Evolutionary conservation across 2,113 vertebrate species (phyloP), one percentile per base, ranked within the genome.

Genomic region (Chaenogobius annularis): DNA sequence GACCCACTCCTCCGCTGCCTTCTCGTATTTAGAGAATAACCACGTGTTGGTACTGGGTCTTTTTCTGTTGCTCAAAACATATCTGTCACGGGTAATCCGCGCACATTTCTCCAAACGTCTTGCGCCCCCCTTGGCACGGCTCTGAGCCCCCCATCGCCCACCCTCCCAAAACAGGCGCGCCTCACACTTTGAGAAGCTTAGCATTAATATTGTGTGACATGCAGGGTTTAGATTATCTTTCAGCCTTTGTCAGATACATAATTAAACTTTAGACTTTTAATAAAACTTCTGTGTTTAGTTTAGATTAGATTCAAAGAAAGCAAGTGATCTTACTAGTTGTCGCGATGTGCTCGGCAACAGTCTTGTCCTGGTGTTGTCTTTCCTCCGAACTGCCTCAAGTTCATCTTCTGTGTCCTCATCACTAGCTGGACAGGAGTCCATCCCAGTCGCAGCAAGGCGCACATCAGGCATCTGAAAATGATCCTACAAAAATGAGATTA

Each of bases 341-440:
- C 72, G 87, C 72, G 87, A 86, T 66, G 82, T 84, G 80, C 86
- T 90, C 1, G 92, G 85, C 11, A 93, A 79, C 26, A 93, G 88
- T 40, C 80, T 65, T 52, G 91, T 76, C 73, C 87, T 90, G 73
- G 83, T 55, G 10, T 76, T 13, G 55, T 20, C 56, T 47, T 52
- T 90, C 37, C 82, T 79, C 58, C 69, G 88, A 56, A 78, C 83
- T 62, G 83, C 75, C 56, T 91, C 89, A 66, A 94, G 71, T 72
- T 93, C 94, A 83, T 94, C 93, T 44, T 92, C 93, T 0, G 93
- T 93, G 79, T 93, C 91, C 79, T 95, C 93, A 77, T 94, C 94
- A 86, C 93, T 95, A 58, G 92, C 91, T 75, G 91, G 93, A 87
- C 93, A 94, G 1, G 94, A 95, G 80, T 95, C 94, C 90, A 84